Conservation (phyloP, 2,797 vertebrate genomes). For the Orientallactaga sibirica region DNA sequence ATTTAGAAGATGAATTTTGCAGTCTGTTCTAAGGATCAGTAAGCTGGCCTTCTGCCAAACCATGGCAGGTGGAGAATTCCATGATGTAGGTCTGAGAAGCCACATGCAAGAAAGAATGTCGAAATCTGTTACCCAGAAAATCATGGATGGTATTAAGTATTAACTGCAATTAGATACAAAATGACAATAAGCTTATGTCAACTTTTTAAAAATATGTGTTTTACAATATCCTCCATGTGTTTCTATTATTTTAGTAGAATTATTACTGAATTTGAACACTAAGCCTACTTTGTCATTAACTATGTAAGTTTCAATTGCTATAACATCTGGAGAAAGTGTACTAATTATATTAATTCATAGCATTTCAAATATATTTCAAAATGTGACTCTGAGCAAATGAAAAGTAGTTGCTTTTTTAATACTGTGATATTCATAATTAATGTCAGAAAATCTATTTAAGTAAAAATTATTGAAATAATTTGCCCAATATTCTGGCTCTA, state of each 20-base stretch:
- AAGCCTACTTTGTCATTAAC: constrained; percentile 29
- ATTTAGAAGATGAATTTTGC: constrained; percentile 60
- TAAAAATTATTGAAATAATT: constrained; percentile 52
- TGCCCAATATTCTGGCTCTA: not conserved
- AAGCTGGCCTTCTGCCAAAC: constrained; percentile 51
- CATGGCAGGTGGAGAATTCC: constrained; percentile 10
- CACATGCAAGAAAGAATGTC: constrained; percentile 1
- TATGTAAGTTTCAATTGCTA: not conserved
- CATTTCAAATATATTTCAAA: constrained; percentile 49
- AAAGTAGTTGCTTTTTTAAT: not conserved
- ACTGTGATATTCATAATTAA: not conserved
- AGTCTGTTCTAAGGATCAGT: constrained; percentile 2
- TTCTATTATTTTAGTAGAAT: constrained; percentile 36
- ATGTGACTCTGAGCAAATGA: not conserved
- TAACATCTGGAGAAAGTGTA: constrained; percentile 32
- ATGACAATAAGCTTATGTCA: not conserved
- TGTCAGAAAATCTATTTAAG: constrained; percentile 17
- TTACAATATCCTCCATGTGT: not conserved
- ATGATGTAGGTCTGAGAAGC: not conserved
- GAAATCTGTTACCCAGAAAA: not conserved
- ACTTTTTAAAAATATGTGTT: not conserved
- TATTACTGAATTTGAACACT: constrained; percentile 9
- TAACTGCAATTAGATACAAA: constrained; percentile 47
- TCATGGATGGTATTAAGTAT: constrained; percentile 24
- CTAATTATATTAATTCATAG: not conserved